Evolutionary conservation across 2,888 invertebrate species (phyloP).

Genomic region (Mythimna vitellina): DNA sequence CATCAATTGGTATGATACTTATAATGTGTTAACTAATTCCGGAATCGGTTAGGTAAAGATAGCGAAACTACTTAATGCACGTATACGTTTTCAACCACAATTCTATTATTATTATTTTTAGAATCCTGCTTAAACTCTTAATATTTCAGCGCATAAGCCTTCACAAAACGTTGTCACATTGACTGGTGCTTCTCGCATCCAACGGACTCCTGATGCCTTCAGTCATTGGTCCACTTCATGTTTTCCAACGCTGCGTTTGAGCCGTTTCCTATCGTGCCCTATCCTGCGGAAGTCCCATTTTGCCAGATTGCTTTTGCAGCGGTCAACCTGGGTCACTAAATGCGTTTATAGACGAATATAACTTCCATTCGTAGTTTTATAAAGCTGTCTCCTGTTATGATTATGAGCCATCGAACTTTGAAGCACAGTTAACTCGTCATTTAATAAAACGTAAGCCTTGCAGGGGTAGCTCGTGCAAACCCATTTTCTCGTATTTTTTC

Average conservation of each 20-base stretch:
- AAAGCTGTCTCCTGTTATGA: constrained; percentile 26
- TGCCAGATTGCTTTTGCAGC: too few species aligned
- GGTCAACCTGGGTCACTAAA: too few species aligned
- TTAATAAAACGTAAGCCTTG: constrained; percentile 32
- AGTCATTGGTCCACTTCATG: background rate
- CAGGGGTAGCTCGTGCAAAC: constrained; percentile 50
- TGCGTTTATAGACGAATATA: constrained; percentile 32
- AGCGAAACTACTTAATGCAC: background rate
- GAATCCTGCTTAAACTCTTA: background rate
- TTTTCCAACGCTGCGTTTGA: background rate
- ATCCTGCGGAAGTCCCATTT: too few species aligned
- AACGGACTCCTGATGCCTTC: too few species aligned
- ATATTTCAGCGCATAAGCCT: too few species aligned
- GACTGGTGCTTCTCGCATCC: too few species aligned
- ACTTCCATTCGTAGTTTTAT: constrained; percentile 19
- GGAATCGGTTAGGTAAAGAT: background rate
- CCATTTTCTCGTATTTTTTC: constrained; percentile 35
- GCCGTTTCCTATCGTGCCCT: too few species aligned
- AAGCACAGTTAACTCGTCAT: constrained; percentile 9
- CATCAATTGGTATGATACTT: too few species aligned
- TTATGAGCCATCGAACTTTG: constrained; percentile 20
- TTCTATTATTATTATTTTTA: background rate
- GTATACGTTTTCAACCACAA: background rate
- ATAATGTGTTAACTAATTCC: background rate
- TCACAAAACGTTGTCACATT: too few species aligned